These are phyloP conservation scores for Craseonycteris thonglongyai DNA, from an alignment of 2,113 vertebrate genomes.

Conservation along the genomic window DNA sequence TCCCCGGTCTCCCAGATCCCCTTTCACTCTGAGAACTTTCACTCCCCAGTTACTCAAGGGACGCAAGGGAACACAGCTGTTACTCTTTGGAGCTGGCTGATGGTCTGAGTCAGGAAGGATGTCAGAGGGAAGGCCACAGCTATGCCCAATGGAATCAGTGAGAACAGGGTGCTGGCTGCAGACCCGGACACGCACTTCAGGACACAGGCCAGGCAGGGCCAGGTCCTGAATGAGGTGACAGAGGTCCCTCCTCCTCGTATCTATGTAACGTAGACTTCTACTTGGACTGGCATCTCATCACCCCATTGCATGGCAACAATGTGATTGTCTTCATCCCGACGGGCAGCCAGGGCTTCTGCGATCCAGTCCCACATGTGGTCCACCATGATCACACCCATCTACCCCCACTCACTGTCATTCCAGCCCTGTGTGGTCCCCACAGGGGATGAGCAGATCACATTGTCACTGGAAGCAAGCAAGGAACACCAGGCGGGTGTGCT, in stretches of 20 bases:
- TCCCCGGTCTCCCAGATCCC: slow-evolving; percentile 87
- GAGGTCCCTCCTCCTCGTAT: slow-evolving; percentile 84
- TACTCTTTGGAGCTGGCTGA: slow-evolving; percentile 80
- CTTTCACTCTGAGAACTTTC: slow-evolving; percentile 87
- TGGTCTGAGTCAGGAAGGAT: slow-evolving; percentile 83
- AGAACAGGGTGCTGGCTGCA: slow-evolving; percentile 71
- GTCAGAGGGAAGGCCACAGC: slow-evolving; percentile 66
- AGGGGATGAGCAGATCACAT: slow-evolving; percentile 86
- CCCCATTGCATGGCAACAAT: slow-evolving; percentile 85
- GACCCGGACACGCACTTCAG: slow-evolving; percentile 70
- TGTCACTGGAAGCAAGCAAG: slow-evolving; percentile 85
- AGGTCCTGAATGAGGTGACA: slow-evolving; percentile 88
- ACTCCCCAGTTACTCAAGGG: slow-evolving; percentile 84
- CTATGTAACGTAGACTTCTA: slow-evolving; percentile 86
- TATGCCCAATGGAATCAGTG: slow-evolving; percentile 72
- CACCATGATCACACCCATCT: slow-evolving; percentile 87
- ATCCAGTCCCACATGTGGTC: slow-evolving; percentile 87
- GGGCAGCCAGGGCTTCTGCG: slow-evolving; percentile 85
- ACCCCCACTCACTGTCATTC: slow-evolving; percentile 86
- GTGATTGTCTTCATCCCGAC: slow-evolving; percentile 86
- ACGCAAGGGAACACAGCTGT: slow-evolving; percentile 85
- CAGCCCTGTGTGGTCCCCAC: slow-evolving; percentile 86
- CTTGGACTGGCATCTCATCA: slow-evolving; percentile 85
- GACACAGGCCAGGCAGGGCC: slow-evolving; percentile 80
- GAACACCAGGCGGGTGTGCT: slow-evolving; percentile 85